Conservation (phyloP, 1,140 invertebrate genomes). For the Dufourea novaeangliae region DNA sequence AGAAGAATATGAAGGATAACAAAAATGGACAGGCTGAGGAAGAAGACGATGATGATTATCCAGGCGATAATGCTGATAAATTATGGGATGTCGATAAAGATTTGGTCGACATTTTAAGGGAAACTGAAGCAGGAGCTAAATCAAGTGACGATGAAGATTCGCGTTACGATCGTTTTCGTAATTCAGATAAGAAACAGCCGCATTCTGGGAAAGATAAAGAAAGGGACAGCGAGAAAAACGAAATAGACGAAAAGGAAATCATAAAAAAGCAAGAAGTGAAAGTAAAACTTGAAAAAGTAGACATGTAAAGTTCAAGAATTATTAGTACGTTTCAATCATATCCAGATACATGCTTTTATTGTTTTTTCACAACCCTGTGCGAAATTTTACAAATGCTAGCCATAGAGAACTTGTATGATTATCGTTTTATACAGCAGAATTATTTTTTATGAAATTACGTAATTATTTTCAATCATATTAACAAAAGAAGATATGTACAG, state of each 20-base stretch:
- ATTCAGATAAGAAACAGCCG: conserved; percentile 78
- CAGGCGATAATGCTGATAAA: conserved; percentile 83
- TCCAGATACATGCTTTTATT: conserved; percentile 17
- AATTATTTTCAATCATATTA: conserved; percentile 19
- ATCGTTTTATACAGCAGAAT: conserved; percentile 6
- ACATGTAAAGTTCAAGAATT: conserved; percentile 58
- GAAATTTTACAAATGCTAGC: conserved; percentile 4
- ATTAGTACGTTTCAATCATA: conserved; percentile 55
- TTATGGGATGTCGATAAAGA: conserved; percentile 89
- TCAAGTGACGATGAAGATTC: conserved; percentile 87
- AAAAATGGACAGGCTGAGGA: conserved; percentile 71
- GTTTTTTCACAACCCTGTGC: conserved; percentile 20
- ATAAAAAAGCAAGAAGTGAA: conserved; percentile 69
- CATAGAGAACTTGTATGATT: background rate
- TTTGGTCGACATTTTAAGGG: conserved; percentile 85
- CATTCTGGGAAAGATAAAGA: conserved; percentile 71
- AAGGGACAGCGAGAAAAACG: conserved; percentile 67
- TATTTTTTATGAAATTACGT: conserved; percentile 4
- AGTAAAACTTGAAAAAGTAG: conserved; percentile 67
- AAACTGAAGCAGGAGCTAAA: conserved; percentile 84
- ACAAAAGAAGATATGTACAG: conserved; percentile 3
- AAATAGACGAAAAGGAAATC: conserved; percentile 62
- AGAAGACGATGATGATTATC: conserved; percentile 83
- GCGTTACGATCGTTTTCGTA: conserved; percentile 83
- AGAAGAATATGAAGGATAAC: conserved; percentile 56